phyloP scores from a whole-genome alignment of 2,113 vertebrate genomes.

The Sinocyclocheilus grahami region DNA sequence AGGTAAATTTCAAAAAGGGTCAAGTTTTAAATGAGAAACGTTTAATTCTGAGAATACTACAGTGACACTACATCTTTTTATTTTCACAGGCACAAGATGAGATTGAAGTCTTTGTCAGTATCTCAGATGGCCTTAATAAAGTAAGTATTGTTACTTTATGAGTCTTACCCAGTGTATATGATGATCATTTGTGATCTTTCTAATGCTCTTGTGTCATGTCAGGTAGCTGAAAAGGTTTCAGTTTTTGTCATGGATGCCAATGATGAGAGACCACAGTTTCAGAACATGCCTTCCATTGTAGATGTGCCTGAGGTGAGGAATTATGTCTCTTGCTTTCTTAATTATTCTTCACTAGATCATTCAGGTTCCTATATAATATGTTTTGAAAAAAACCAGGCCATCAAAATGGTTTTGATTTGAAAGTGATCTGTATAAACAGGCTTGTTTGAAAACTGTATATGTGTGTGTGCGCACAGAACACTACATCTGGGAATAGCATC shows the following conservation, averaged over 20 bases:
- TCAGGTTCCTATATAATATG: not conserved
- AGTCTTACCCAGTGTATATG: not conserved
- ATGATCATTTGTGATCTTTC: not conserved
- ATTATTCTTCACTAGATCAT: not conserved
- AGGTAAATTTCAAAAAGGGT: constrained; percentile 74
- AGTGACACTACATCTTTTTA: constrained; percentile 9
- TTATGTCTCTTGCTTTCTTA: not conserved
- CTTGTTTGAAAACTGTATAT: constrained; percentile 41
- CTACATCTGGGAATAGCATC: constrained; percentile 84
- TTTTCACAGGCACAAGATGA: constrained; percentile 85
- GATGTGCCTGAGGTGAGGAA: constrained; percentile 86
- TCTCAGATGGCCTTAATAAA: constrained; percentile 89
- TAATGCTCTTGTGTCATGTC: constrained; percentile 7
- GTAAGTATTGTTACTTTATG: constrained; percentile 71
- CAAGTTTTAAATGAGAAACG: not conserved
- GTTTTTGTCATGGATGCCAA: constrained; percentile 94
- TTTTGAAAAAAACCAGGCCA: not conserved
- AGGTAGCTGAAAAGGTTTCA: constrained; percentile 93
- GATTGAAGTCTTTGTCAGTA: constrained; percentile 89
- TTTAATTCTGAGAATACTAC: not conserved
- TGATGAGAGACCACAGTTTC: constrained; percentile 90
- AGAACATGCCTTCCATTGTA: constrained; percentile 85
- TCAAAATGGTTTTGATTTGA: not conserved
- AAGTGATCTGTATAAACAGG: not conserved
- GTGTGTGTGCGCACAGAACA: constrained; percentile 72